A percentile compares a stretch with the other conserved stretches of the same genome.
These are phyloP conservation scores for Zophobas morio DNA, from an alignment of 1,140 invertebrate genomes.

Conservation along the genomic window DNA sequence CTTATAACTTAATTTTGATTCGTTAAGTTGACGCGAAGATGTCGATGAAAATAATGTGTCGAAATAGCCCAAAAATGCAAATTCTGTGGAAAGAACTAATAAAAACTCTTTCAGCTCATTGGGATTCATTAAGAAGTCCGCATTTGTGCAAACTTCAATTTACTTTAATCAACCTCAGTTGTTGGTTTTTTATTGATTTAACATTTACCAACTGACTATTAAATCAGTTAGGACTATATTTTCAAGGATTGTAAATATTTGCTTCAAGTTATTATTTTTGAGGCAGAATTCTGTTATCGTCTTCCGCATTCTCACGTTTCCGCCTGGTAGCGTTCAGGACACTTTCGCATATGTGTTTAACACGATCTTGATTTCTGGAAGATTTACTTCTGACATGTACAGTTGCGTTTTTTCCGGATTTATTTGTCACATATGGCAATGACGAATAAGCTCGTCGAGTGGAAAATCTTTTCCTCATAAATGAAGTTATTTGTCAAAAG, in stretches of 20 bases:
- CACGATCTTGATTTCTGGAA: neutral
- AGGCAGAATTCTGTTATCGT: too few relatives aligned
- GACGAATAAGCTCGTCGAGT: conserved; percentile 6
- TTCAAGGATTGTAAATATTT: too few relatives aligned
- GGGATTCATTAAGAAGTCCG: conserved; percentile 12
- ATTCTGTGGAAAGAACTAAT: neutral
- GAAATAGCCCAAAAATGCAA: conserved; percentile 9
- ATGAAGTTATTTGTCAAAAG: conserved; percentile 26
- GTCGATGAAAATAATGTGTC: neutral
- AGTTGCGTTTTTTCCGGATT: neutral
- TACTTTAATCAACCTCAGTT: neutral
- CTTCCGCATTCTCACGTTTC: too few relatives aligned
- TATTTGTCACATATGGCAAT: neutral
- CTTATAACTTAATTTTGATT: neutral
- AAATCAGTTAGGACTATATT: too few relatives aligned
- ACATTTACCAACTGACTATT: neutral
- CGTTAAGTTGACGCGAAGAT: neutral
- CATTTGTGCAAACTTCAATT: neutral
- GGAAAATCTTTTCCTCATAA: conserved; percentile 1
- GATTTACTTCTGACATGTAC: conserved; percentile 4
- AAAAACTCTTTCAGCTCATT: conserved; percentile 18
- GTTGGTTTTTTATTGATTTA: neutral
- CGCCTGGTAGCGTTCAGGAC: too few relatives aligned
- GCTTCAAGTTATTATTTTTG: too few relatives aligned
- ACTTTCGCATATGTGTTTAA: too few relatives aligned